These are phyloP conservation scores for Microcebus ravelobensis DNA, from an alignment of 2,113 vertebrate species.

Conservation along the genomic window DNA sequence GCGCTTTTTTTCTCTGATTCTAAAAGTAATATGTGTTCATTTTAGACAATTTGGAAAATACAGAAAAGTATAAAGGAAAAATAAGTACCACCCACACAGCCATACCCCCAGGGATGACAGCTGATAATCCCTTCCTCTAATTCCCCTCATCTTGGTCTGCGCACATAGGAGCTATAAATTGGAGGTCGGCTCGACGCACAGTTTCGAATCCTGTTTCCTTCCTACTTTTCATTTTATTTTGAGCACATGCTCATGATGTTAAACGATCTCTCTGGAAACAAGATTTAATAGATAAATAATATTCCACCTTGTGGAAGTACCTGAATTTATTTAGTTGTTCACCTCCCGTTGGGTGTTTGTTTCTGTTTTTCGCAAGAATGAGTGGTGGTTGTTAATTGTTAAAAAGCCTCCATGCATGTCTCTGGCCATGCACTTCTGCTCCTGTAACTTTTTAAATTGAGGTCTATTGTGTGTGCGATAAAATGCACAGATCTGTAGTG, in stretches of 20 bases:
- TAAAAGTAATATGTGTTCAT: conserved; percentile 36
- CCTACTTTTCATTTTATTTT: not conserved
- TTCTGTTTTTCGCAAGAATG: not conserved
- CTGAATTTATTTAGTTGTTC: not conserved
- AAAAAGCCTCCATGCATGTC: not conserved
- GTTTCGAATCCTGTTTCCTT: not conserved
- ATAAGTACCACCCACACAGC: not conserved
- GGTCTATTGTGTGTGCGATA: not conserved
- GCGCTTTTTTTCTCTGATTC: not conserved
- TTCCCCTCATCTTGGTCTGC: not conserved
- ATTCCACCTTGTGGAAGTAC: not conserved
- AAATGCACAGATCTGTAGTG: not conserved
- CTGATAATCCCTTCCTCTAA: not conserved
- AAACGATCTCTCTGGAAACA: not conserved
- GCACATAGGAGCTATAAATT: not conserved
- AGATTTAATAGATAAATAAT: not conserved
- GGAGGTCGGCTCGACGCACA: not conserved
- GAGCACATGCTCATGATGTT: not conserved
- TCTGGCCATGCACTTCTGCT: not conserved
- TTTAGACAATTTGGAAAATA: conserved; percentile 56
- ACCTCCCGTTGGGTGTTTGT: not conserved
- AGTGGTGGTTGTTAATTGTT: not conserved
- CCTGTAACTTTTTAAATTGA: not conserved
- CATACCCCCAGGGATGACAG: not conserved
- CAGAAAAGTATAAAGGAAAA: conserved; percentile 13